These are phyloP conservation scores for Oenanthe oenanthe DNA, from an alignment of 2,113 vertebrate genomes.

Conservation along the genomic window DNA sequence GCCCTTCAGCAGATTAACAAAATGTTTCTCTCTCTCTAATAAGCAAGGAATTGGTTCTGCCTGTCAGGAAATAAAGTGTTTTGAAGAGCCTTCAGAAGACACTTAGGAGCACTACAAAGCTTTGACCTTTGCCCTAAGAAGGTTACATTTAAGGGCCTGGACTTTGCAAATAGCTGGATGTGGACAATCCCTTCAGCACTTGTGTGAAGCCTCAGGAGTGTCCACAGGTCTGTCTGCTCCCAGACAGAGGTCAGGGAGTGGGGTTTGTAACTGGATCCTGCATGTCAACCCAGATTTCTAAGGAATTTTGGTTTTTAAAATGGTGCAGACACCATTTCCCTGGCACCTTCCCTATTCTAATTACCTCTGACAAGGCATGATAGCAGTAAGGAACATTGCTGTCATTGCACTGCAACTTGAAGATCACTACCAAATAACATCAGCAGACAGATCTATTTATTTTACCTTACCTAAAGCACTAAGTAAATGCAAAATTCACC, in stretches of 20 bases:
- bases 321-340: slow-evolving; percentile 7
- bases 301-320: neutral
- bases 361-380: slow-evolving; percentile 25
- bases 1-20: neutral
- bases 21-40: neutral
- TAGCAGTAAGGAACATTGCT: neutral
- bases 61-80: neutral
- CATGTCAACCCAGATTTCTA: neutral
- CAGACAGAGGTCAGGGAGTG: neutral
- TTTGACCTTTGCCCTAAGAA: slow-evolving; percentile 6
- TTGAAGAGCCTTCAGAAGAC: slow-evolving; percentile 8
- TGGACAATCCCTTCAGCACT: neutral
- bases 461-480: neutral
- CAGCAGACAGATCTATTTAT: neutral
- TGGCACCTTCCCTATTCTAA: slow-evolving; percentile 2
- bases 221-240: neutral
- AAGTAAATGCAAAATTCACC: neutral
- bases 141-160: neutral
- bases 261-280: neutral
- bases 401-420: neutral
- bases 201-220: neutral
- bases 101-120: slow-evolving; percentile 2
- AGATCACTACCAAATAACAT: neutral
- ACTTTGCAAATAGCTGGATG: neutral
- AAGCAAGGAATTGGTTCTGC: neutral